Evolutionary conservation across 35 echinoderm and acorn worm genomes (phyloP).

Genomic region (Hemicentrotus pulcherrimus): DNA sequence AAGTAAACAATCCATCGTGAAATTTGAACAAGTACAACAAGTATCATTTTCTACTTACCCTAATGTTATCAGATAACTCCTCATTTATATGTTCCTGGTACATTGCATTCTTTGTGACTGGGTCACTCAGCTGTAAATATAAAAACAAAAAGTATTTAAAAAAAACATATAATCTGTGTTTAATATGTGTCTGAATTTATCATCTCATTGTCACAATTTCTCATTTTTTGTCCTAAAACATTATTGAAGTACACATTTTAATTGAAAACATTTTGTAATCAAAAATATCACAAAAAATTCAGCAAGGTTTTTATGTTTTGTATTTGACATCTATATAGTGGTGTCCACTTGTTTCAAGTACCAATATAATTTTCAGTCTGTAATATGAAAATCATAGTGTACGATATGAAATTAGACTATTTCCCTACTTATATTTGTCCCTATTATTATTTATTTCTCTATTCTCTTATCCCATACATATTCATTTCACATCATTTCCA

Average conservation of each 20-base stretch:
- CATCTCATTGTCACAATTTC: neutral
- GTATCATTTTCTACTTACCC: slow-evolving; percentile 60
- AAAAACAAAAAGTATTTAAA: slow-evolving; percentile 1
- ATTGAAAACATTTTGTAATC: neutral
- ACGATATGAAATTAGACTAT: too few species aligned
- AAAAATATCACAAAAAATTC: neutral
- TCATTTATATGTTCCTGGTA: slow-evolving; percentile 85
- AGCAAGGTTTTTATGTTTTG: neutral
- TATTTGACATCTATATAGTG: too few species aligned
- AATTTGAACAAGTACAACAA: neutral
- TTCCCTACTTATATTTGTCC: too few species aligned
- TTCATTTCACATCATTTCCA: too few species aligned
- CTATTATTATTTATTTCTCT: too few species aligned
- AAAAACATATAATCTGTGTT: neutral
- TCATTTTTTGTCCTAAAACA: neutral
- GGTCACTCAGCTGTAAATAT: slow-evolving; percentile 77
- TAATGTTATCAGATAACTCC: slow-evolving; percentile 81
- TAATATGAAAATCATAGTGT: too few species aligned
- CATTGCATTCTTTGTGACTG: slow-evolving; percentile 66
- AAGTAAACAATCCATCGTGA: too few species aligned
- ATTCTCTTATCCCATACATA: too few species aligned
- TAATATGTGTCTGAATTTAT: neutral
- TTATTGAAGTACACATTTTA: neutral
- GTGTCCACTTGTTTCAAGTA: too few species aligned
- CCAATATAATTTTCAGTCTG: too few species aligned